A percentile compares a stretch with the other conserved stretches of the same genome.
Conservation (phyloP, 2,797 vertebrate genomes). For the Etheostoma nigrum region DNA sequence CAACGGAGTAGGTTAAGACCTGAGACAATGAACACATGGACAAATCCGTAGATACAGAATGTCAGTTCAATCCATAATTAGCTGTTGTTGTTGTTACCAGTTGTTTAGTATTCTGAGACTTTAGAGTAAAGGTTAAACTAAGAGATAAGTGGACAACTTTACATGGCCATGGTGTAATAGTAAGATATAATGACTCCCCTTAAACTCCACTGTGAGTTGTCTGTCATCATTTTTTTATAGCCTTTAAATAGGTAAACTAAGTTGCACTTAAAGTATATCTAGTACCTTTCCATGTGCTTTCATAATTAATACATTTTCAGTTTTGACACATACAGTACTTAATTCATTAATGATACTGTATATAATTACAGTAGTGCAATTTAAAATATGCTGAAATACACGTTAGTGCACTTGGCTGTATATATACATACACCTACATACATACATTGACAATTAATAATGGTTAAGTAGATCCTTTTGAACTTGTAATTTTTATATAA, state of each 20-base stretch:
- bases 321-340: not conserved
- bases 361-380: not conserved
- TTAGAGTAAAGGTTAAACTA: too few species aligned
- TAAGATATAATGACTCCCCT: too few species aligned
- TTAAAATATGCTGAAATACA: not conserved
- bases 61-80: too few species aligned
- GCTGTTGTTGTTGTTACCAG: too few species aligned
- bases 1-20: conserved; percentile 2
- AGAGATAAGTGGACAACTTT: too few species aligned
- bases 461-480: not conserved
- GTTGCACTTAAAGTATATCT: not conserved
- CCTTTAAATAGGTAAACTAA: not conserved
- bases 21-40: not conserved
- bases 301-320: not conserved
- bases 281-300: not conserved
- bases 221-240: not conserved
- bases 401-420: not conserved
- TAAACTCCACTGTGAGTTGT: not conserved
- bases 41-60: not conserved
- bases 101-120: too few species aligned
- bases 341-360: not conserved
- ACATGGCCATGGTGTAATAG: too few species aligned
- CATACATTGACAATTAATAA: not conserved
- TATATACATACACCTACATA: too few species aligned
- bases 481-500: not conserved